phyloP scores from a whole-genome alignment of 2,888 invertebrate genomes.

The Drosophila aldrichi region DNA sequence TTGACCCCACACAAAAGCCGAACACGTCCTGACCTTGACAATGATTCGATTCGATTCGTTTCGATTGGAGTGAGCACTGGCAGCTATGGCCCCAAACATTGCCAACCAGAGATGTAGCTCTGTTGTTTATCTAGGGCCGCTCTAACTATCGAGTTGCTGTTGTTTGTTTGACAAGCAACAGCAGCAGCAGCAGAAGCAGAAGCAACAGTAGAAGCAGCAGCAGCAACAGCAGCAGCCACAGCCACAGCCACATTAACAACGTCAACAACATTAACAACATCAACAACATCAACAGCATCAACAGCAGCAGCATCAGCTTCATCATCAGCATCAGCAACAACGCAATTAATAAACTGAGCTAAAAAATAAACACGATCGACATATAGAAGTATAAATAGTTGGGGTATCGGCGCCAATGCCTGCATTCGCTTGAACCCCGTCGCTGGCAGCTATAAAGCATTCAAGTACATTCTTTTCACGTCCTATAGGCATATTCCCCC shows the following conservation, averaged over 20 bases:
- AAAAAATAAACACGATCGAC: slow-evolving; percentile 59
- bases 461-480: slow-evolving; percentile 11
- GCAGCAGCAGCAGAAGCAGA: slow-evolving; percentile 20
- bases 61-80: slow-evolving; percentile 48
- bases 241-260: slow-evolving; percentile 11
- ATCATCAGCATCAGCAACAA: slow-evolving; percentile 26
- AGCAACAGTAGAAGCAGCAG: slow-evolving; percentile 19
- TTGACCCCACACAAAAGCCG: slow-evolving; percentile 72
- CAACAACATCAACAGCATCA: slow-evolving; percentile 22
- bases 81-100: slow-evolving; percentile 45
- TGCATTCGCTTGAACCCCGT: slow-evolving; percentile 71
- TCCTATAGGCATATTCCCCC: slow-evolving; percentile 13
- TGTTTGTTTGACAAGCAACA: slow-evolving; percentile 38
- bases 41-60: slow-evolving; percentile 57
- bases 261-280: slow-evolving; percentile 23
- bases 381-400: slow-evolving; percentile 77
- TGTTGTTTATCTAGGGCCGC: slow-evolving; percentile 73
- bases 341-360: slow-evolving; percentile 71
- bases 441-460: slow-evolving; percentile 58
- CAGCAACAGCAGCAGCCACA: background rate
- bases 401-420: slow-evolving; percentile 53
- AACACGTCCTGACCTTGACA: slow-evolving; percentile 72
- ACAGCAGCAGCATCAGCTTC: slow-evolving; percentile 25
- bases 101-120: slow-evolving; percentile 27
- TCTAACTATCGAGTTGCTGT: slow-evolving; percentile 54